Conservation (phyloP, 2,113 vertebrate species). For the Collichthys lucidus region DNA sequence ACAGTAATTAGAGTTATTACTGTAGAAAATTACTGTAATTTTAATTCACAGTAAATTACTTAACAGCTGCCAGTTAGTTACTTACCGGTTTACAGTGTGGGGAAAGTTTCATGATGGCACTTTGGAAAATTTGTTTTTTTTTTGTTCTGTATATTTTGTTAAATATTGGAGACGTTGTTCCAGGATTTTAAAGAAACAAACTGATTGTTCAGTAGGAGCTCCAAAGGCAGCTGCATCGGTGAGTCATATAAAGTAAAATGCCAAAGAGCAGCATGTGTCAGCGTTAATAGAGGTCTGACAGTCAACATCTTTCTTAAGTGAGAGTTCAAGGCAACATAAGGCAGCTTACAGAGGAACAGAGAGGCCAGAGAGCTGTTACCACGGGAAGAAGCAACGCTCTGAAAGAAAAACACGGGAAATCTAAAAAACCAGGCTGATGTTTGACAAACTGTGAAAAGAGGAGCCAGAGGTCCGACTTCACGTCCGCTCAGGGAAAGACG, state of each 20-base stretch:
- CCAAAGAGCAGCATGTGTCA: conserved; percentile 67
- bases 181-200: neutral
- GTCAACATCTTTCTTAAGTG: conserved; percentile 53
- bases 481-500: neutral
- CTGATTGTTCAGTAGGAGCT: conserved; percentile 16
- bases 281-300: conserved; percentile 56
- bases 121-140: no score
- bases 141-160: neutral
- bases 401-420: neutral
- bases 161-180: neutral
- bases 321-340: conserved; percentile 44
- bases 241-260: conserved; percentile 58
- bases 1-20: no score
- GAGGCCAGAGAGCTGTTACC: conserved; percentile 8
- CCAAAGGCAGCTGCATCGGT: conserved; percentile 31
- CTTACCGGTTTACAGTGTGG: no score
- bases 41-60: no score
- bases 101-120: no score
- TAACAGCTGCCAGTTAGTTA: no score
- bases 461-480: neutral
- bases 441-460: neutral
- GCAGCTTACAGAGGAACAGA: conserved; percentile 48
- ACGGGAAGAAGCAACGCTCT: neutral
- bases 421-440: neutral
- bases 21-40: no score